phyloP scores from a whole-genome alignment of 2,888 invertebrate species.

The Molorchus minor region DNA sequence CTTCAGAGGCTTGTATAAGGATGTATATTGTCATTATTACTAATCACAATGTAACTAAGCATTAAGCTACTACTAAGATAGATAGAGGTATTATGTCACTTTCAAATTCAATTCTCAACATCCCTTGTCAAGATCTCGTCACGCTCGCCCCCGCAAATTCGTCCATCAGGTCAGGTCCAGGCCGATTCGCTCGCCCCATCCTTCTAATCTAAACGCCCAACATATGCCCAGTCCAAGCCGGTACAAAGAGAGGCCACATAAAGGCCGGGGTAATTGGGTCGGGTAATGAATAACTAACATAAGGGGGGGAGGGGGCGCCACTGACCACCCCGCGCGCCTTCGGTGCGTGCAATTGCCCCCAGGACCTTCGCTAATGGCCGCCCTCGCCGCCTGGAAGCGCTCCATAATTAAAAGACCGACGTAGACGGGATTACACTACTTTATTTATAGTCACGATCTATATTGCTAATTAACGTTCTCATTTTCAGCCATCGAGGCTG shows the following conservation, averaged over 20 bases:
- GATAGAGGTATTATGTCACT: too few species aligned
- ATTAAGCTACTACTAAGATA: too few species aligned
- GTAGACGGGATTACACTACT: constrained; percentile 60
- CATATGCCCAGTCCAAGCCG: constrained; percentile 28
- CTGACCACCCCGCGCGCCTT: constrained; percentile 40
- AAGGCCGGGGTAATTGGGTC: constrained; percentile 55
- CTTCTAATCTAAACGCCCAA: constrained; percentile 27
- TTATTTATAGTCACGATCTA: constrained; percentile 64
- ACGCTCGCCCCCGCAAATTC: constrained; percentile 7
- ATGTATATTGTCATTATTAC: too few species aligned
- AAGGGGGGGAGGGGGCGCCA: constrained; percentile 29
- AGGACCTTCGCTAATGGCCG: constrained; percentile 52
- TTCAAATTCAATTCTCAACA: background rate
- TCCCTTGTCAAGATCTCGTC: constrained; percentile 1
- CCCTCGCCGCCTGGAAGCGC: constrained; percentile 53
- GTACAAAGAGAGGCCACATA: constrained; percentile 53
- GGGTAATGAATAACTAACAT: constrained; percentile 53
- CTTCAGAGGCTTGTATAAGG: too few species aligned
- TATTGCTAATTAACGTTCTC: constrained; percentile 63
- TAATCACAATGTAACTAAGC: too few species aligned
- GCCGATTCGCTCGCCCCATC: constrained; percentile 13
- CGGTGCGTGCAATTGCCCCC: constrained; percentile 46
- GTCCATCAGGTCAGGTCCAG: constrained; percentile 12
- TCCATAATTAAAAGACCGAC: constrained; percentile 61
- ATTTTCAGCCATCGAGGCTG: constrained; percentile 59